These are phyloP conservation scores for Isichthys henryi DNA, from an alignment of 2,113 vertebrate species.

Conservation along the genomic window DNA sequence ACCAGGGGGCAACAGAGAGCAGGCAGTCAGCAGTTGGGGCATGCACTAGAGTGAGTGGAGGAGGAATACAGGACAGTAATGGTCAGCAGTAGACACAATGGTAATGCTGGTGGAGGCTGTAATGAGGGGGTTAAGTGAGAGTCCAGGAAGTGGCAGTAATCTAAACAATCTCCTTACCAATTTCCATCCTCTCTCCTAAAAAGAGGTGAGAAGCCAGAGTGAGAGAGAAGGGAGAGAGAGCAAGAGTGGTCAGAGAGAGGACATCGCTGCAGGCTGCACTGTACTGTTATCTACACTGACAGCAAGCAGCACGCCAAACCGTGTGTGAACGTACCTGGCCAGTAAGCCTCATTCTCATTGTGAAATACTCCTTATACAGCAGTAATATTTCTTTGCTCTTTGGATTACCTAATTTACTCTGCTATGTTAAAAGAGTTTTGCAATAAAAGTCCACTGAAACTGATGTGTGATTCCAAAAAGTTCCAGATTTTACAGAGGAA, in stretches of 20 bases:
- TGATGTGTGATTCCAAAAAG: background rate
- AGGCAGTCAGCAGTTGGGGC: background rate
- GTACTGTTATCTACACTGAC: background rate
- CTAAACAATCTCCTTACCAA: slow-evolving; percentile 38
- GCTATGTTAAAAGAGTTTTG: background rate
- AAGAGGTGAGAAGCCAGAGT: slow-evolving; percentile 41
- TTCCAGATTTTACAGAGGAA: background rate
- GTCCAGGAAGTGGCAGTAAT: slow-evolving; percentile 8
- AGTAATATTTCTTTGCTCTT: background rate
- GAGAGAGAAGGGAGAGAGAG: slow-evolving; percentile 32
- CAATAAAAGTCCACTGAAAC: background rate
- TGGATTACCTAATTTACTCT: background rate
- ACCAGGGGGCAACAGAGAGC: background rate
- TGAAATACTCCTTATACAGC: background rate
- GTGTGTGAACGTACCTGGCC: background rate
- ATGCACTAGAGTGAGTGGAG: background rate
- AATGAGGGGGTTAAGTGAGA: background rate
- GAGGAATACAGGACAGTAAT: background rate
- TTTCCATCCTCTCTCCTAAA: slow-evolving; percentile 60
- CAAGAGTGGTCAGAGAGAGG: background rate
- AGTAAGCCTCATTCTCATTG: background rate
- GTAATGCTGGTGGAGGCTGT: background rate
- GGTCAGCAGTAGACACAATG: too few species aligned
- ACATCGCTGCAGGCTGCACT: background rate
- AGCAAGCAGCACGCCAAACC: background rate